These are phyloP conservation scores for Bombus sibiricus DNA, from an alignment of 1,140 invertebrate species.

Conservation along the genomic window DNA sequence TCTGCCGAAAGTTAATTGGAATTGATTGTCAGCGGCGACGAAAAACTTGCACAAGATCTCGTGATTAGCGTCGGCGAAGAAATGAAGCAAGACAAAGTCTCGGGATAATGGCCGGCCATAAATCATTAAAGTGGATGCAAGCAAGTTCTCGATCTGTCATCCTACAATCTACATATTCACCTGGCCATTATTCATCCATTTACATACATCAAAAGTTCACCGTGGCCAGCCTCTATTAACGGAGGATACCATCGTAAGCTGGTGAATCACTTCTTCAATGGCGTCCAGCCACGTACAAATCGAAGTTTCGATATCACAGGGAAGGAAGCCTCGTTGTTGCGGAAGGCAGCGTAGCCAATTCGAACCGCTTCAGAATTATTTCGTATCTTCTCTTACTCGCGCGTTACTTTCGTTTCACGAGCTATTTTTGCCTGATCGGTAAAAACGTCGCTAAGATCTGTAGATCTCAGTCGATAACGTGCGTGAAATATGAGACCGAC, in stretches of 20 bases:
- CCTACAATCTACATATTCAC: constrained; percentile 1
- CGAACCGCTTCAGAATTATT: not conserved
- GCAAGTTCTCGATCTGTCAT: constrained; percentile 4
- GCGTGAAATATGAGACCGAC: too few relatives aligned
- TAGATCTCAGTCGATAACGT: too few relatives aligned
- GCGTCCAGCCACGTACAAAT: not conserved
- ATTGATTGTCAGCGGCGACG: not conserved
- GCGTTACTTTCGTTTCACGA: too few relatives aligned
- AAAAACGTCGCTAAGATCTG: too few relatives aligned
- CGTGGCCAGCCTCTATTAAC: constrained; percentile 42
- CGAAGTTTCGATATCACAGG: not conserved
- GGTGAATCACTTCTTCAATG: constrained; percentile 20
- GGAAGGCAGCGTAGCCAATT: not conserved
- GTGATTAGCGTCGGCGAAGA: not conserved
- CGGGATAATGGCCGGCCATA: not conserved
- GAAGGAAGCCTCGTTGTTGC: not conserved
- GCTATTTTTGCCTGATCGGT: too few relatives aligned
- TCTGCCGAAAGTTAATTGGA: not conserved
- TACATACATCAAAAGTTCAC: constrained; percentile 14
- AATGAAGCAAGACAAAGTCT: not conserved
- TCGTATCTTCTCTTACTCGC: too few relatives aligned
- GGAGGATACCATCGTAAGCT: constrained; percentile 46
- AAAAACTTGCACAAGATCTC: not conserved
- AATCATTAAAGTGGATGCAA: constrained; percentile 11
- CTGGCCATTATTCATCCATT: constrained; percentile 14